A percentile compares a stretch with the other conserved stretches of the same genome.
These are phyloP conservation scores for Schlechtendalia chinensis DNA, from an alignment of 1,140 invertebrate species.

Conservation along the genomic window DNA sequence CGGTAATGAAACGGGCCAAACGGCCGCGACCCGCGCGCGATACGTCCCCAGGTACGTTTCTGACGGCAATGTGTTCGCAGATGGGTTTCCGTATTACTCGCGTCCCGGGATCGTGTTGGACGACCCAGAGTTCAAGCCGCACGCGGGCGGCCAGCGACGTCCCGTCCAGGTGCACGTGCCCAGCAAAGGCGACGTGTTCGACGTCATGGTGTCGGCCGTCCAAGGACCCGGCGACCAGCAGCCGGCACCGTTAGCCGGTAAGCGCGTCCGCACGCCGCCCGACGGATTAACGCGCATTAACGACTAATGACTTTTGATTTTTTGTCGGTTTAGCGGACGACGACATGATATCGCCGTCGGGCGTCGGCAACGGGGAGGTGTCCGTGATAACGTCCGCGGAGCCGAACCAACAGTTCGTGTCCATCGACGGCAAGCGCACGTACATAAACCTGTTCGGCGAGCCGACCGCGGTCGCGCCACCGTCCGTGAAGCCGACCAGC, in stretches of 20 bases:
- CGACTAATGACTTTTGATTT: too few relatives aligned
- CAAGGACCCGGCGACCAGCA: conserved; percentile 66
- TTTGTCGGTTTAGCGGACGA: conserved; percentile 53
- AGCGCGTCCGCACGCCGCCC: not conserved
- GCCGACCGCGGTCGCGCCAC: conserved; percentile 24
- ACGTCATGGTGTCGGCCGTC: conserved; percentile 81
- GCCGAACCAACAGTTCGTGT: conserved; percentile 80
- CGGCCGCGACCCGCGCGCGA: too few relatives aligned
- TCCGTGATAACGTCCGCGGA: conserved; percentile 76
- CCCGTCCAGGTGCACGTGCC: conserved; percentile 55
- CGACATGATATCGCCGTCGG: conserved; percentile 55
- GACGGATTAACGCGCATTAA: too few relatives aligned
- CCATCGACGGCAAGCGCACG: conserved; percentile 86
- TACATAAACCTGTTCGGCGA: conserved; percentile 78
- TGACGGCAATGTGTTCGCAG: not conserved
- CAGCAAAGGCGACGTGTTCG: conserved; percentile 75
- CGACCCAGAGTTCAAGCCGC: conserved; percentile 72
- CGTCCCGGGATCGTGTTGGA: conserved; percentile 79
- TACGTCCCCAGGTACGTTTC: too few relatives aligned
- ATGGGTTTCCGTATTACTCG: conserved; percentile 62
- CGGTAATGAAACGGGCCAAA: too few relatives aligned
- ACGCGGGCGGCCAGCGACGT: conserved; percentile 57
- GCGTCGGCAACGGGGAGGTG: conserved; percentile 57
- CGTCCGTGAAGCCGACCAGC: conserved; percentile 36
- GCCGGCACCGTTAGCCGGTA: not conserved